Base-by-base conservation (phyloP, 2,888 invertebrate genomes). In the Fragum fragum region DNA sequence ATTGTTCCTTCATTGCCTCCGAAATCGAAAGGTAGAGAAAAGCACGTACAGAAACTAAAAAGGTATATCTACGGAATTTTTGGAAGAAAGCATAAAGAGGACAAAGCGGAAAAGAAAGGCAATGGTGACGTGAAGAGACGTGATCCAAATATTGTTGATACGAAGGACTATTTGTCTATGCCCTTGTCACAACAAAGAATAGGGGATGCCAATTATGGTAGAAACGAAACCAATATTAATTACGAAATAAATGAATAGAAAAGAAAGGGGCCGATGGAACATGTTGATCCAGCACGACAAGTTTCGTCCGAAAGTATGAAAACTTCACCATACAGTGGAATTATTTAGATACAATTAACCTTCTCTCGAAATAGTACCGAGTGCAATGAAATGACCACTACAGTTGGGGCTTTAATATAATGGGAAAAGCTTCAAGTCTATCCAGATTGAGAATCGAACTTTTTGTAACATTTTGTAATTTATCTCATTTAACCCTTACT, bases 381-480 rank as follows among this genome's bases (percentile, higher is more conserved):
- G n/a, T 61, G 61, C 26, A n/a, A 61, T 18, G 61, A 61, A 32
- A 32, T 61, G 61, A 61, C 61, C 6, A 29, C 61, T 5, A 9
- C 61, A 6, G 16, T 32, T 9, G 7, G 47, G 14, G 14, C 14
- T 5, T 3, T n/a, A 14, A 16, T 47, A 5, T 47, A n/a, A 47
- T n/a, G 5, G 32, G 32, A 36, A 3, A 6, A 36, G 9, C 9
- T 36, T 9, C 32, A 6, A 36, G 3, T 36, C 32, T 6, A 3
- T 36, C 9, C 32, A n/a, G n/a, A n/a, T n/a, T n/a, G n/a, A n/a
- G n/a, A n/a, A n/a, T n/a, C n/a, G n/a, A n/a, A n/a, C n/a, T n/a
- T n/a, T n/a, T n/a, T n/a, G n/a, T n/a, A n/a, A n/a, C n/a, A n/a
- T n/a, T n/a, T n/a, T n/a, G n/a, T n/a, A n/a, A n/a, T n/a, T n/a